These are phyloP conservation scores for Cheiracanthium punctorium DNA, from an alignment of 2,888 invertebrate genomes.

Conservation along the genomic window DNA sequence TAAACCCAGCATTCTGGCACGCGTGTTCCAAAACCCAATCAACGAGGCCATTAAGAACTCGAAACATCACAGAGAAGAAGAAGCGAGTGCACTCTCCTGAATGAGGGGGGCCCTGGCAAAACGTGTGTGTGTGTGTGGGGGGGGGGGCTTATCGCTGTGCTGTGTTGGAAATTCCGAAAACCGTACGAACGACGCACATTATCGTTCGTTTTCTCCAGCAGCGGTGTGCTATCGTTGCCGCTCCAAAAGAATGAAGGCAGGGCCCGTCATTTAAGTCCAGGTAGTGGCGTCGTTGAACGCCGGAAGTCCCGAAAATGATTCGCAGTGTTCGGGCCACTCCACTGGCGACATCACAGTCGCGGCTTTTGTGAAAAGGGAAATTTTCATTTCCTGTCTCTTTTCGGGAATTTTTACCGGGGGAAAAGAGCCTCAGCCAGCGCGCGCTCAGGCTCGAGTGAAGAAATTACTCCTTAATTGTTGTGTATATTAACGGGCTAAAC, in stretches of 20 bases:
- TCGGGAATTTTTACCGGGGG: not conserved
- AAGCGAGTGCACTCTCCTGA: too few relatives aligned
- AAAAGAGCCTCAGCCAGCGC: not conserved
- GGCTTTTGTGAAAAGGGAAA: slow-evolving; percentile 7
- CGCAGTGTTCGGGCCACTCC: slow-evolving; percentile 32
- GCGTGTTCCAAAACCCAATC: too few relatives aligned
- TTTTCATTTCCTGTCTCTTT: not conserved
- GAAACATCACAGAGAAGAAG: too few relatives aligned
- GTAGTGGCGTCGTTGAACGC: slow-evolving; percentile 14
- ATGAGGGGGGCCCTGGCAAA: too few relatives aligned
- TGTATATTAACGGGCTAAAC: not conserved
- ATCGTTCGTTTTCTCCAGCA: not conserved
- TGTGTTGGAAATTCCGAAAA: not conserved
- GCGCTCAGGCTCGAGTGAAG: not conserved
- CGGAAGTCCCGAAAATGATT: slow-evolving; percentile 57
- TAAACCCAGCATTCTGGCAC: too few relatives aligned
- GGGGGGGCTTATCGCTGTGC: not conserved
- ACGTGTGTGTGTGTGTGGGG: too few relatives aligned
- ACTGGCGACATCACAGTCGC: not conserved
- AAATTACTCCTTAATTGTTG: not conserved
- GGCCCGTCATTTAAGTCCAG: slow-evolving; percentile 6
- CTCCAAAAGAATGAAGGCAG: not conserved
- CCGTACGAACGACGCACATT: not conserved
- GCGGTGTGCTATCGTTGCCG: not conserved
- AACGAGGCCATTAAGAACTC: too few relatives aligned